Conservation (phyloP, 2,113 vertebrate species). For the Phrynocephalus versicolor region DNA sequence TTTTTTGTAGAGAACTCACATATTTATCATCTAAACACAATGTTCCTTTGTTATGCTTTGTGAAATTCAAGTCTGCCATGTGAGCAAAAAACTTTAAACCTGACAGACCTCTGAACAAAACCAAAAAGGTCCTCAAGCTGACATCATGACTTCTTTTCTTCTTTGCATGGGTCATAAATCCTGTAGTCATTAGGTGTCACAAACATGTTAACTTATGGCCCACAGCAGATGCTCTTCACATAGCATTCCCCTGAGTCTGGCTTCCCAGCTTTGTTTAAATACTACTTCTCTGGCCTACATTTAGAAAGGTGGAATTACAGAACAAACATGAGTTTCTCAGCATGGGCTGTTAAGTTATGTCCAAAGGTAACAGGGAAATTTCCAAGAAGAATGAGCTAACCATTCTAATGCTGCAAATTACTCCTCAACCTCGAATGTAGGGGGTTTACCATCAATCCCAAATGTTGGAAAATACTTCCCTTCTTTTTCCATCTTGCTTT, state of each 20-base stretch:
- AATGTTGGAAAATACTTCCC: neutral
- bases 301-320: slow-evolving; percentile 2
- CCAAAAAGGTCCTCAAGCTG: neutral
- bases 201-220: neutral
- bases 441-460: neutral
- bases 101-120: neutral
- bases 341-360: neutral
- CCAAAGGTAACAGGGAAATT: slow-evolving; percentile 37
- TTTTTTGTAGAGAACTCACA: neutral
- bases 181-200: neutral
- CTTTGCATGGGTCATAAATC: neutral
- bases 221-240: neutral
- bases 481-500: slow-evolving; percentile 11
- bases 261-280: neutral
- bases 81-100: neutral
- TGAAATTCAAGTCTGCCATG: neutral
- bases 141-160: neutral
- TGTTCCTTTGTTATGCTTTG: neutral
- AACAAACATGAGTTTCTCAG: neutral
- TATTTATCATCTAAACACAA: neutral
- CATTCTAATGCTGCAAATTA: neutral
- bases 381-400: neutral
- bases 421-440: slow-evolving; percentile 1
- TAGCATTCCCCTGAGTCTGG: neutral
- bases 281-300: neutral